Conservation (phyloP, 2,113 vertebrate genomes). For the Pontoporia blainvillei region DNA sequence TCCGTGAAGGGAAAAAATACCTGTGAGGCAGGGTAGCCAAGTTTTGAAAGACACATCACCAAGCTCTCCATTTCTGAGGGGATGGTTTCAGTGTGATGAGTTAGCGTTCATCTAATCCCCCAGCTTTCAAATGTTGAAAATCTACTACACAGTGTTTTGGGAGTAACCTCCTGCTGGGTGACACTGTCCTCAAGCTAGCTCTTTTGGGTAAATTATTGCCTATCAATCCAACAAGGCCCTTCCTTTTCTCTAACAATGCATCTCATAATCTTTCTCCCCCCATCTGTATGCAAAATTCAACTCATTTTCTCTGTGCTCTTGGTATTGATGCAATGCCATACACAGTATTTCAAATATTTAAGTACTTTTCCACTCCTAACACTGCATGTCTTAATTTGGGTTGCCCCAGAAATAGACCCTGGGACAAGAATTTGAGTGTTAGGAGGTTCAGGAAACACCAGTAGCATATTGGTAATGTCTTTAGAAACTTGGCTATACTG, state of each 20-base stretch:
- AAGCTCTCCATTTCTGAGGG: neutral
- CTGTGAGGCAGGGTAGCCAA: neutral
- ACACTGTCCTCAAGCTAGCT: neutral
- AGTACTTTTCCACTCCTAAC: neutral
- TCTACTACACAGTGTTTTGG: neutral
- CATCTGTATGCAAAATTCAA: neutral
- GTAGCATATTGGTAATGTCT: neutral
- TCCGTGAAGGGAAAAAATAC: neutral
- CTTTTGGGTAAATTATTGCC: neutral
- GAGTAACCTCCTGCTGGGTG: neutral
- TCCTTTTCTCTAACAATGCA: neutral
- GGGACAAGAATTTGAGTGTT: neutral
- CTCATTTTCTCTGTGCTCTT: neutral
- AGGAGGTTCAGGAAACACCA: neutral
- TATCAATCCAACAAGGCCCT: neutral
- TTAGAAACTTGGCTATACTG: neutral
- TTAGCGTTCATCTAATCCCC: neutral
- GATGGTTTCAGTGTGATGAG: neutral
- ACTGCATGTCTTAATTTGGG: neutral
- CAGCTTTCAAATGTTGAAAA: neutral
- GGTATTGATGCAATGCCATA: neutral
- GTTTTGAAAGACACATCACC: neutral
- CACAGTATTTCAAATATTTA: neutral
- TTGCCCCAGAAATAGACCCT: neutral
- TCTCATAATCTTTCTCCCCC: neutral